Base-by-base conservation (phyloP, 64 coral and sea anemone species). In the Acropora tenuis region DNA sequence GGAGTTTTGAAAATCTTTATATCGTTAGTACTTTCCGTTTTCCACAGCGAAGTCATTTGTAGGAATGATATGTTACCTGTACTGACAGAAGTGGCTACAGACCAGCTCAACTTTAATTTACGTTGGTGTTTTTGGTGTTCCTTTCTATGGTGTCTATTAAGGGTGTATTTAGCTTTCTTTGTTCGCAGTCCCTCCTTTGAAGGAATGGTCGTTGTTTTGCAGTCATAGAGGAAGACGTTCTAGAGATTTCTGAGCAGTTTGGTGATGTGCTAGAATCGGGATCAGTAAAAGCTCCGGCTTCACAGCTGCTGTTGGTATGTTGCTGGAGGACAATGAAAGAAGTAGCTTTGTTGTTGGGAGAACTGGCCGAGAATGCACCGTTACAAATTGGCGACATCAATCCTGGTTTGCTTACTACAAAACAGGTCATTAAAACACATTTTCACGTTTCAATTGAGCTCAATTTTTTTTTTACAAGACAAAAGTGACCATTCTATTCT, bases 281-380 rank as follows among this genome's bases (percentile, higher is more conserved):
- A 63, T 10, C 50, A 4, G 13, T 91, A 20, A 91, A 90, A 74
- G 93, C 90, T 12, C 88, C 91, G 47, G 84, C 85, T 3, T 72
- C 94, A 46, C 97, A 98, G 74, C 16, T 96, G 16, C 75, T 98
- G 47, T 80, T 98, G 41, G 97, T 98, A 48, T 98, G 97, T 74
- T 98, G 97, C 43, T 98, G 97, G 97, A 74, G 97, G 68, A 95
- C 97, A 6, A 98, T 98, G 97, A 98, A 98, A 76, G 97, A 98
- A 85, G 97, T 98, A 18, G 94, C 97, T 41, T 57, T 98, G 18
- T 86, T 94, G 42, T 68, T 98, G 48, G 97, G 97, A 57, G 97
- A 98, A 60, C 69, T 98, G 43, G 78, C 90, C 16, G 83, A 98
- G n/a, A 80, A 82, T 89, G 85, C 85, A 47, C 52, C 80, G 5